A percentile compares a stretch with the other conserved stretches of the same genome.
phyloP scores from a whole-genome alignment of 2,797 vertebrate species.

The Tragelaphus oryx region DNA sequence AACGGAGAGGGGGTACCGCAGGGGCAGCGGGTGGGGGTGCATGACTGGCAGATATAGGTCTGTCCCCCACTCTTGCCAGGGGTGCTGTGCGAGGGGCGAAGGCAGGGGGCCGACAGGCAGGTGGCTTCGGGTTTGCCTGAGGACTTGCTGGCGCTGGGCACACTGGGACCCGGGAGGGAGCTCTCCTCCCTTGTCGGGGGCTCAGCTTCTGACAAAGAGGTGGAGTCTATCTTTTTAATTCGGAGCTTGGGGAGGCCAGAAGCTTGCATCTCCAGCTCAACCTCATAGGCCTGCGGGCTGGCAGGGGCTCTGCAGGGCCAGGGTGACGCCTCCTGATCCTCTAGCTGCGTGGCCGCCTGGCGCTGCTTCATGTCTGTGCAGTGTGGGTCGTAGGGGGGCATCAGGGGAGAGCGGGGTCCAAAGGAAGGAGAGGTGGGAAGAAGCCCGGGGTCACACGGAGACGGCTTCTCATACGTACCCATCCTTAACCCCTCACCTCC shows the following conservation, averaged over 20 bases:
- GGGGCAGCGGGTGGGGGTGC: slow-evolving; percentile 88
- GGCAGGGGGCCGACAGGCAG: slow-evolving; percentile 84
- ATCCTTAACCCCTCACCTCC: slow-evolving; percentile 78
- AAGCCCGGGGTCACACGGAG: slow-evolving; percentile 47
- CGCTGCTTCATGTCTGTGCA: slow-evolving; percentile 87
- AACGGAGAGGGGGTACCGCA: slow-evolving; percentile 82
- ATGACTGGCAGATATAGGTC: slow-evolving; percentile 94
- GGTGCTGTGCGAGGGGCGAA: slow-evolving; percentile 83
- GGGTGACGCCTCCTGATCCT: slow-evolving; percentile 68
- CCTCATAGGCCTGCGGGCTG: slow-evolving; percentile 84
- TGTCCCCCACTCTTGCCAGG: slow-evolving; percentile 88
- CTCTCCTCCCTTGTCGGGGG: slow-evolving; percentile 52
- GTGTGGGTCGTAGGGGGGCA: slow-evolving; percentile 81
- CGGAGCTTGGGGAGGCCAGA: slow-evolving; percentile 93
- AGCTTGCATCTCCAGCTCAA: slow-evolving; percentile 92
- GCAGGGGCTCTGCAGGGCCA: slow-evolving; percentile 69
- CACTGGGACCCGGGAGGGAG: slow-evolving; percentile 47
- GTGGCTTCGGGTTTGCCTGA: slow-evolving; percentile 78
- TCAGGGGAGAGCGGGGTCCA: slow-evolving; percentile 42
- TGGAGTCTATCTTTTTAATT: slow-evolving; percentile 86
- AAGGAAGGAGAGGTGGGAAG: not conserved
- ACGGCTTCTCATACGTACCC: slow-evolving; percentile 78
- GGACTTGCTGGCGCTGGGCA: slow-evolving; percentile 80
- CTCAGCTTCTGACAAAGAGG: slow-evolving; percentile 67
- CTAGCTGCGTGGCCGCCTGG: slow-evolving; percentile 85